Evolutionary conservation across 2,113 vertebrate genomes (phyloP), one percentile per base, ranked within the genome.

Genomic region (Macquaria australasica): DNA sequence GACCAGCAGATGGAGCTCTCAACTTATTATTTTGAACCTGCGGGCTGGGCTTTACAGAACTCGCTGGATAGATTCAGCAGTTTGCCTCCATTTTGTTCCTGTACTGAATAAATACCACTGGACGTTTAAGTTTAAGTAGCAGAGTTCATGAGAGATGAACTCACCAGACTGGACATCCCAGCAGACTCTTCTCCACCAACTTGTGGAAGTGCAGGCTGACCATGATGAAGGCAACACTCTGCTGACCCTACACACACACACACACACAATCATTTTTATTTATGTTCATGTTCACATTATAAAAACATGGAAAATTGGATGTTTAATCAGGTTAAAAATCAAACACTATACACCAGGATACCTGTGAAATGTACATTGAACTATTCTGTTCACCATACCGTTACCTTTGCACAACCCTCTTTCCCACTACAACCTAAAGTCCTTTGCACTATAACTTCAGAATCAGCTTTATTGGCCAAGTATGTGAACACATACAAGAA

Each of bases 111-210:
- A 34, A 34, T 34, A 34, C 34, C 0, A 4, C 34, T 34, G 34
- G 34, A 34, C 34, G 34, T 34, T 34, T 34, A 3, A 9, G 25
- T 9, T 70, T 18, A 50, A 50, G 45, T 14, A 48, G 12, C 45
- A 48, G 45, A 14, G 39, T 28, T 43, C 12, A 21, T 43, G 39
- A 59, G 5, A 20, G 3, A 4, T 25, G 18, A 39, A 79, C 84
- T 2, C 2, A 93, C 93, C 87, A 71, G 43, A 67, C 62, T 0
- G 88, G 88, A 74, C 87, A 91, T 7, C 93, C 93, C 77, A 94
- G 83, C 71, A 94, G 81, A 66, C 87, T 88, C 37, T 53, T 91
- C 79, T 94, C 92, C 66, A 92, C 82, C 91, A 94, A 68, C 18
- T 9, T 85, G 81, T 93, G 83, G 75, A 92, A 80, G 70, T 94